Evolutionary conservation across 2,113 vertebrate genomes (phyloP), one percentile per base, ranked within the genome.

Genomic region (Sciurus niger): DNA sequence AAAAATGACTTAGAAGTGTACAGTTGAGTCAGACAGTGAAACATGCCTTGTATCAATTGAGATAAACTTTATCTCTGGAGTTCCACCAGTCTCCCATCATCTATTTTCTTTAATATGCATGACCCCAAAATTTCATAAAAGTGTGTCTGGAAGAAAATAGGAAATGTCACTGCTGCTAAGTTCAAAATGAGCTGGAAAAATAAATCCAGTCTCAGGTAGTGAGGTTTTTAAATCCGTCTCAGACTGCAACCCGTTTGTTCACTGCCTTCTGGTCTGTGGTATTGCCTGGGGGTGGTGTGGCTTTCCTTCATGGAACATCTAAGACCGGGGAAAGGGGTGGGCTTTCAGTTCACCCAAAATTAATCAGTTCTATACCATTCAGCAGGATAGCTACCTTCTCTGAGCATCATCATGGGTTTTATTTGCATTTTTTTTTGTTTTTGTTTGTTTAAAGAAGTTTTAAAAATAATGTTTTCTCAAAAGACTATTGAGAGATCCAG

Each of bases 41-140:
- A 28, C 28, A 6, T 1, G 16, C 46, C 3, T 74, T 18, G 16
- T 60, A 20, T 53, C 53, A 65, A 20, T 4, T 48, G 16, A 68
- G 18, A 40, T 34, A 73, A 37, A 43, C 60, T 72, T 13, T 14
- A 83, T 74, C 30, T 46, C 93, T 16, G 17, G 14, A 25, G 11
- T 22, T 65, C 16, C 73, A 24, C 12, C 25, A n/a, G 24, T 58
- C 89, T 72, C 67, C 7, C 12, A 32, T 72, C 63, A 84, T n/a
- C 86, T 37, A 6, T 46, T 94, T 73, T 82, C 87, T 91, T 97
- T 74, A 60, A 78, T 51, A 48, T 48, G 67, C 40, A 72, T 55
- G 67, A 4, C 40, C 72, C 67, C 28, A 43, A 82, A 88, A 82
- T 24, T 83, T 83, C 63, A 74, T 84, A 20, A 48, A 94, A 83